Evolutionary conservation across 2,797 vertebrate genomes (phyloP).

Genomic region (Melanotaenia maccullochi): DNA sequence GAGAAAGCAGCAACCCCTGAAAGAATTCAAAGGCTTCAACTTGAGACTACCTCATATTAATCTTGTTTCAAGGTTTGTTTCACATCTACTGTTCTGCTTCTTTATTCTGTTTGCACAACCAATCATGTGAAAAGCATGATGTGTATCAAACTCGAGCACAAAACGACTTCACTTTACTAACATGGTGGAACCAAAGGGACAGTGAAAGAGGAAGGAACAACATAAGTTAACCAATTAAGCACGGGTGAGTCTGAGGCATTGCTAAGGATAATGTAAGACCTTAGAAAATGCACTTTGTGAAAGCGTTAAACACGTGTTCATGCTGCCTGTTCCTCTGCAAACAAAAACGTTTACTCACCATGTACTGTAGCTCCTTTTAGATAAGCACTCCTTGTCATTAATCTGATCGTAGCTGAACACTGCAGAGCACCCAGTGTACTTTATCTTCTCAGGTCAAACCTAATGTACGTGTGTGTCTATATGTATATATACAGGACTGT

Average conservation of each 20-base stretch:
- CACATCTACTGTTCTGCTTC: conserved; percentile 29
- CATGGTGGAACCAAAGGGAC: conserved; percentile 55
- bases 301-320: background rate
- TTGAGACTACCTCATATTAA: conserved; percentile 30
- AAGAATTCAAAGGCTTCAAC: conserved; percentile 5
- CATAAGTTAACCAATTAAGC: conserved; percentile 51
- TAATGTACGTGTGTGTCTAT: background rate
- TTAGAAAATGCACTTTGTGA: conserved; percentile 5
- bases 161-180: conserved; percentile 34
- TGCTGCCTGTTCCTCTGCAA: background rate
- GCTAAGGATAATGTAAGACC: conserved; percentile 5
- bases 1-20: background rate
- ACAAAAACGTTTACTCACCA: background rate
- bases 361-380: no score
- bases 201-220: conserved; percentile 52
- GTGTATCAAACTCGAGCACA: conserved; percentile 51
- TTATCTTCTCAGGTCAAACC: background rate
- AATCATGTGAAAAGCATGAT: conserved; percentile 53
- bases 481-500: no score
- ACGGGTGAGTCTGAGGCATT: conserved; percentile 23
- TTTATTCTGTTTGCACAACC: conserved; percentile 41
- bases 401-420: background rate
- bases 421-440: background rate
- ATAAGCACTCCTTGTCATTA: no score
- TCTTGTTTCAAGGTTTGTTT: conserved; percentile 51